Conservation (phyloP, 2,113 vertebrate genomes). For the Stomatorhinus ivindoensis region DNA sequence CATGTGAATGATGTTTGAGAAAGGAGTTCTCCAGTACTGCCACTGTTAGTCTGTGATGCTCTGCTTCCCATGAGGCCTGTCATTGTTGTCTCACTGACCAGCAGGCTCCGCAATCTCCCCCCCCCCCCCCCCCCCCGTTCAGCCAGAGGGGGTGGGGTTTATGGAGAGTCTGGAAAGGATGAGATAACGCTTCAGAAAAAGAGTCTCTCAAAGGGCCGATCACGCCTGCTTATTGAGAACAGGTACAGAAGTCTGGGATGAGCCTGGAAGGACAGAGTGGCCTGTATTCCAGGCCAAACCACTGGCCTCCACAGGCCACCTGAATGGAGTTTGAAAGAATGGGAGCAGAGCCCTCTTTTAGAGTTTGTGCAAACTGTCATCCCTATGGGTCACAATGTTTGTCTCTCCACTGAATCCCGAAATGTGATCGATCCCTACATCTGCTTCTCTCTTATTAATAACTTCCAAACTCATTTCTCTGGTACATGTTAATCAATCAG, state of each 20-base stretch:
- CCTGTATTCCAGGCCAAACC: not conserved
- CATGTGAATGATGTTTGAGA: not conserved
- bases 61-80: not conserved
- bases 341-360: not conserved
- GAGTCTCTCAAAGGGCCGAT: constrained; percentile 1
- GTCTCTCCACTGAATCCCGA: not conserved
- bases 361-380: not conserved
- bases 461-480: not conserved
- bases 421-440: not conserved
- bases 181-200: constrained; percentile 2
- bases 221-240: not conserved
- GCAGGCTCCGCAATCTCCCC: not conserved
- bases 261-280: not conserved
- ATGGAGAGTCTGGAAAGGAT: not conserved
- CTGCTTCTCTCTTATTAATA: not conserved
- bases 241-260: not conserved
- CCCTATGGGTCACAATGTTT: not conserved
- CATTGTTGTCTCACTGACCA: not conserved
- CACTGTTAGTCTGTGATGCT: not conserved
- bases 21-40: not conserved
- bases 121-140: no score
- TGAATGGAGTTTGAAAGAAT: not conserved
- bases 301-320: not conserved
- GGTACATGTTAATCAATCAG: not conserved
- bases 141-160: not conserved